phyloP scores from a whole-genome alignment of 2,888 invertebrate species.

The Erebia aethiops region DNA sequence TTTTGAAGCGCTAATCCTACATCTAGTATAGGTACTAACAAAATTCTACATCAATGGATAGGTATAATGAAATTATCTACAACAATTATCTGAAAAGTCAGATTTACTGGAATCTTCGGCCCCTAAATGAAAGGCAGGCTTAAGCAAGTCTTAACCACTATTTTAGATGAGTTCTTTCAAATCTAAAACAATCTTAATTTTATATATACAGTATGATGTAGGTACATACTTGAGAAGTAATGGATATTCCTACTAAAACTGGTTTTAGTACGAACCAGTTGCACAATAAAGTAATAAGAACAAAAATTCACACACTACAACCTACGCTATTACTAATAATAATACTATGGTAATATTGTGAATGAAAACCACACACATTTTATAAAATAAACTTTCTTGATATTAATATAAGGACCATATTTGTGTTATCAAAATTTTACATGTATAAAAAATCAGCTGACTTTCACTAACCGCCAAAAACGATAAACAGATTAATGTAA shows the following conservation, averaged over 20 bases:
- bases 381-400: neutral
- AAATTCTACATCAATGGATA: too few relatives aligned
- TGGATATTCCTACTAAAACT: neutral
- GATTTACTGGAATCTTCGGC: too few relatives aligned
- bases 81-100: too few relatives aligned
- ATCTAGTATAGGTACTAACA: too few relatives aligned
- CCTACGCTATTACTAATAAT: constrained; percentile 7
- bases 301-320: neutral
- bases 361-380: neutral
- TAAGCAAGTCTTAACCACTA: too few relatives aligned
- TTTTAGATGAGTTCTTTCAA: too few relatives aligned
- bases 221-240: neutral
- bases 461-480: constrained; percentile 11
- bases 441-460: constrained; percentile 20
- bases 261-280: neutral
- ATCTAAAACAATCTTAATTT: too few relatives aligned
- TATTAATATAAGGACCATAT: neutral
- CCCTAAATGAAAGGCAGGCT: too few relatives aligned
- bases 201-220: too few relatives aligned
- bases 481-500: neutral
- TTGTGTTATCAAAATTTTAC: neutral
- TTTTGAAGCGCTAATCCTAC: too few relatives aligned
- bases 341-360: neutral
- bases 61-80: too few relatives aligned
- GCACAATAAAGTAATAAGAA: constrained; percentile 3